A percentile compares a stretch with the other conserved stretches of the same genome.
These are phyloP conservation scores for Ostrea edulis DNA, from an alignment of 1,140 invertebrate genomes.

Conservation along the genomic window DNA sequence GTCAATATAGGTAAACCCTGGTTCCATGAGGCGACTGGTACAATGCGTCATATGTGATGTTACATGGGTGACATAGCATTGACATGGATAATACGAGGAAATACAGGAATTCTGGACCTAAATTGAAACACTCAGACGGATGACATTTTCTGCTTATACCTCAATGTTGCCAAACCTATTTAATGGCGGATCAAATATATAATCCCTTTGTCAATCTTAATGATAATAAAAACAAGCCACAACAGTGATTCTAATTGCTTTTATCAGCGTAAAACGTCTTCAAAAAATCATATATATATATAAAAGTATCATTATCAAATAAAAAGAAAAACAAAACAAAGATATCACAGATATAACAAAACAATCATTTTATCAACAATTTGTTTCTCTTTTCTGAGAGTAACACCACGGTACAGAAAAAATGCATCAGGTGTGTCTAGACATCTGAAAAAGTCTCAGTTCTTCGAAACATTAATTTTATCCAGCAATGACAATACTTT, in stretches of 20 bases:
- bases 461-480: too few species aligned
- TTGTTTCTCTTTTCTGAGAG: neutral
- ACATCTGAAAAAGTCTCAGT: too few species aligned
- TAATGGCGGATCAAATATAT: too few species aligned
- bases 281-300: conserved; percentile 4
- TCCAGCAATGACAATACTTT: too few species aligned
- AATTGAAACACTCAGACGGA: too few species aligned
- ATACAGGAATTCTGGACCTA: neutral
- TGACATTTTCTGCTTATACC: neutral
- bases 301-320: neutral
- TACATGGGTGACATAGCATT: neutral
- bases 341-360: conserved; percentile 4
- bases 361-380: neutral
- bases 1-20: neutral
- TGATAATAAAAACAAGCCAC: neutral
- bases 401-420: neutral
- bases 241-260: neutral
- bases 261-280: neutral
- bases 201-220: neutral
- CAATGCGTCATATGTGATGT: neutral
- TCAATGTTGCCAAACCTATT: too few species aligned
- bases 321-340: conserved; percentile 27
- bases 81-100: neutral
- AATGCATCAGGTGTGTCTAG: neutral
- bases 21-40: neutral